Conservation (phyloP, 2,113 vertebrate genomes). For the Phycodurus eques region DNA sequence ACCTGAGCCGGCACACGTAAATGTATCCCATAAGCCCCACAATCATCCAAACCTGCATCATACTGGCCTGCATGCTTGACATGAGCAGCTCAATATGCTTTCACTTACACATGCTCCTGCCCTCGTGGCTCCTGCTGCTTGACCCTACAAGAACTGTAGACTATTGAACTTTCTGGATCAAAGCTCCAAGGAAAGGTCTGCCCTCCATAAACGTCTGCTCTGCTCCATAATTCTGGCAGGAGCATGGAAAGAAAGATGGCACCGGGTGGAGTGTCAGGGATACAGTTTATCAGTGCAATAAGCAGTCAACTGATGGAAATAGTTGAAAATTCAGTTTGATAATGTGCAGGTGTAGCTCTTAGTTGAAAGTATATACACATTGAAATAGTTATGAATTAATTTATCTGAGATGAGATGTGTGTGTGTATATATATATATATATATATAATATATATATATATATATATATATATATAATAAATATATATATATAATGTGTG, state of each 20-base stretch:
- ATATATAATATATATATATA: too few species aligned
- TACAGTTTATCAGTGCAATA: slow-evolving; percentile 35
- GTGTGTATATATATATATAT: too few species aligned
- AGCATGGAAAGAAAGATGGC: slow-evolving; percentile 57
- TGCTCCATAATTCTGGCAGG: slow-evolving; percentile 59
- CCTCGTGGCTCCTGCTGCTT: slow-evolving; percentile 53
- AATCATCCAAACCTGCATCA: slow-evolving; percentile 23
- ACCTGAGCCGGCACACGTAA: slow-evolving; percentile 4
- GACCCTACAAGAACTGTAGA: slow-evolving; percentile 57
- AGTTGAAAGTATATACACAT: background rate
- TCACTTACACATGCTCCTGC: slow-evolving; percentile 53
- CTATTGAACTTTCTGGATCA: slow-evolving; percentile 63
- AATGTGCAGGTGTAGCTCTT: background rate
- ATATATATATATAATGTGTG: too few species aligned
- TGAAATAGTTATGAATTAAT: too few species aligned
- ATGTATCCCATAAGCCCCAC: slow-evolving; percentile 14
- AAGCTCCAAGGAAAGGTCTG: slow-evolving; percentile 59
- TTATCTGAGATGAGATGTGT: too few species aligned
- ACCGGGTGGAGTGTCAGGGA: slow-evolving; percentile 49
- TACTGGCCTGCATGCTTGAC: slow-evolving; percentile 16
- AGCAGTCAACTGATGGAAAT: slow-evolving; percentile 39
- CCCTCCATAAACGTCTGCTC: slow-evolving; percentile 61
- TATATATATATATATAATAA: too few species aligned
- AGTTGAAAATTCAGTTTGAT: background rate
- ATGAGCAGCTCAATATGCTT: slow-evolving; percentile 54